Evolutionary conservation across 2,797 vertebrate genomes (phyloP).

Genomic region (Onychomys leucogaster): DNA sequence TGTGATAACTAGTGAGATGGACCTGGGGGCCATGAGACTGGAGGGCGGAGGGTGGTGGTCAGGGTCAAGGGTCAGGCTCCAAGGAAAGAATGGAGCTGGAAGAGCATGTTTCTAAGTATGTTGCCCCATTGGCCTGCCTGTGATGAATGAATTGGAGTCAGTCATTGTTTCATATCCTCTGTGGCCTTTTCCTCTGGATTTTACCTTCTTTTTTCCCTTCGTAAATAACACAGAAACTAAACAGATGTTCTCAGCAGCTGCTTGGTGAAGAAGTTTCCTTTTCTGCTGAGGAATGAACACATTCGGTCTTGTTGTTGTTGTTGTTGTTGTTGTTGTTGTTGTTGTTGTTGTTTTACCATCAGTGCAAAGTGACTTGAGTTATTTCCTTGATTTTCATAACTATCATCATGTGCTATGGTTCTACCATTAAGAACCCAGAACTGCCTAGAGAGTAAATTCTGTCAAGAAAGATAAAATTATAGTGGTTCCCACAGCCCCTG

Average conservation of each 20-base stretch:
- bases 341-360: neutral
- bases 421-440: conserved; percentile 49
- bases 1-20: neutral
- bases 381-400: conserved; percentile 48
- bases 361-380: conserved; percentile 35
- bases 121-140: neutral
- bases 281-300: neutral
- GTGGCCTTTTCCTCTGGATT: neutral
- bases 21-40: neutral
- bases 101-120: neutral
- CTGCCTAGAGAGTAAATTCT: neutral
- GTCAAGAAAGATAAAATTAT: neutral
- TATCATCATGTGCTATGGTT: neutral
- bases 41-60: neutral
- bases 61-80: conserved; percentile 38
- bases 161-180: conserved; percentile 29
- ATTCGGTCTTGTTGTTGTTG: neutral
- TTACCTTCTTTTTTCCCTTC: conserved; percentile 37
- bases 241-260: conserved; percentile 1
- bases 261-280: conserved; percentile 20
- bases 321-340: neutral
- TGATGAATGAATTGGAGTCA: neutral
- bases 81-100: neutral
- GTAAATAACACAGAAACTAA: neutral
- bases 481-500: neutral